phyloP scores from a whole-genome alignment of 2,113 vertebrate species.

The Uropsilus gracilis region DNA sequence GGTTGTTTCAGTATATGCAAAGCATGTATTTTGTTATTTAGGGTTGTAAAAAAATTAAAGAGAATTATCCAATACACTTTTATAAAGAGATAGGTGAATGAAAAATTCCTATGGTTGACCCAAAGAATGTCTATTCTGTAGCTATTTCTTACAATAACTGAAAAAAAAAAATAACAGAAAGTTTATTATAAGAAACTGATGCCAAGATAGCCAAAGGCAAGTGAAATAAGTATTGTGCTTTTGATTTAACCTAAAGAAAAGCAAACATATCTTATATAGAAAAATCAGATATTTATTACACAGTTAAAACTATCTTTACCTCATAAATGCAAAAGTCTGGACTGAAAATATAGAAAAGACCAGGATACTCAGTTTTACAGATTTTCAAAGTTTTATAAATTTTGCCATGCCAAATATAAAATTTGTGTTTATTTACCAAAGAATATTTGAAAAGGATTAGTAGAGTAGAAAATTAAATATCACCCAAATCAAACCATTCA shows the following conservation, averaged over 20 bases:
- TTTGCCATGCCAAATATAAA: background rate
- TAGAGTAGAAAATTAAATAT: background rate
- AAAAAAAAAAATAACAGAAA: constrained; percentile 15
- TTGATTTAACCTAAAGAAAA: background rate
- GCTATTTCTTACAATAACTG: background rate
- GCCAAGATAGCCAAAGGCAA: background rate
- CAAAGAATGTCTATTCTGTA: background rate
- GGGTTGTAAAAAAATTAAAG: background rate
- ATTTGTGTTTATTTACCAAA: background rate
- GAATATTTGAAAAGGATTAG: constrained; percentile 19
- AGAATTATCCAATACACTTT: background rate
- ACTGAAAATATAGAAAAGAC: background rate
- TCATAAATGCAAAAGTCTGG: background rate
- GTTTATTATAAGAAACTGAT: background rate
- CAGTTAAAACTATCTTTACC: background rate
- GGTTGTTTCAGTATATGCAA: constrained; percentile 59
- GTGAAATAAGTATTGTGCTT: background rate
- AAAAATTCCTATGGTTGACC: background rate
- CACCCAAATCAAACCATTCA: background rate
- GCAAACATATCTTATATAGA: background rate
- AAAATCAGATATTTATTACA: background rate
- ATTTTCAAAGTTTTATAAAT: background rate
- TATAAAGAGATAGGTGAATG: background rate
- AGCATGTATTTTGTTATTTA: constrained; percentile 44
- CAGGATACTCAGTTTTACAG: background rate